Evolutionary conservation across 2,888 invertebrate genomes (phyloP).

Genomic region (Lysandra bellargus): DNA sequence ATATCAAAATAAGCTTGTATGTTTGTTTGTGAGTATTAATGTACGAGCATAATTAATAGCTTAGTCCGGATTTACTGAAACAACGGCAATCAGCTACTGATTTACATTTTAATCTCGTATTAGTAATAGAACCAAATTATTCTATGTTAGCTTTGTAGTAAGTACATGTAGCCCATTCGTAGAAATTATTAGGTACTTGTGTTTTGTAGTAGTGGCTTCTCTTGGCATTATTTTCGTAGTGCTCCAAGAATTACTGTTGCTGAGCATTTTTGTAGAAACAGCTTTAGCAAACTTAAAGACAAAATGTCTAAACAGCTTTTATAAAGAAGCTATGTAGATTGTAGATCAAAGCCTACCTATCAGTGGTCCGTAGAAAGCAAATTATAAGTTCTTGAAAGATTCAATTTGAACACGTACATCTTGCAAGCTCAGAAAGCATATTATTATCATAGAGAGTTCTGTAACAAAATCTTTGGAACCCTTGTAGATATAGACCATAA

Average conservation of each 20-base stretch:
- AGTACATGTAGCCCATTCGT: background rate
- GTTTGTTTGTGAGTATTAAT: conserved; percentile 28
- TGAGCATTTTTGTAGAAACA: background rate
- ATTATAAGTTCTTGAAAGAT: background rate
- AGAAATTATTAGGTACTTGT: background rate
- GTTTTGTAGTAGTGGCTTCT: background rate
- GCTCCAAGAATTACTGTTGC: background rate
- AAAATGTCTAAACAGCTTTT: background rate
- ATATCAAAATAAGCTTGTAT: conserved; percentile 13
- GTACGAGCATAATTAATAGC: conserved; percentile 49
- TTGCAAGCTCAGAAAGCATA: too few species aligned
- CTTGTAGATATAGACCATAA: too few species aligned
- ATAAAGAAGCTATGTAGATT: background rate
- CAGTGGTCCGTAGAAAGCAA: background rate
- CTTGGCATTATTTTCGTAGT: background rate
- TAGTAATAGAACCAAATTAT: conserved; percentile 17
- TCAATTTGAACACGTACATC: too few species aligned
- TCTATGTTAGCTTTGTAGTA: background rate
- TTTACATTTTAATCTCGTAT: conserved; percentile 34
- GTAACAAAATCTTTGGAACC: too few species aligned
- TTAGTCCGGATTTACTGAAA: conserved; percentile 53
- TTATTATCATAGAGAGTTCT: too few species aligned
- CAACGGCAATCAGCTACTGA: conserved; percentile 41
- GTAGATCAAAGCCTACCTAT: background rate
- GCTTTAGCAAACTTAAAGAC: background rate